These are phyloP conservation scores for Harpagifer antarcticus DNA, from an alignment of 2,797 vertebrate species.

Conservation along the genomic window DNA sequence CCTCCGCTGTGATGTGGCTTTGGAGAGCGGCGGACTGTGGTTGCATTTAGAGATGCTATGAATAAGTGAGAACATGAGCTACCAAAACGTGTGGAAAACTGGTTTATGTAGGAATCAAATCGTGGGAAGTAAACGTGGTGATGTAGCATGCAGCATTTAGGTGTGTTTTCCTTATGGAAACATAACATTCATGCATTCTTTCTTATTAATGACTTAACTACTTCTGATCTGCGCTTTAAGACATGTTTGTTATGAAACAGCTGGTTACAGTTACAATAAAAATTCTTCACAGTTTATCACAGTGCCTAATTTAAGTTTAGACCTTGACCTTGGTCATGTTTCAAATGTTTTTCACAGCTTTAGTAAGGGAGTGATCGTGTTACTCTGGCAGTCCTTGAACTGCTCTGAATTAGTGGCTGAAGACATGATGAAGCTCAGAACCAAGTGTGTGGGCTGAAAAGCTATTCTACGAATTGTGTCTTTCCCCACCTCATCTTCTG, in stretches of 20 bases:
- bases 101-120: conserved; percentile 44
- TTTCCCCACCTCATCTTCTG: conserved; percentile 77
- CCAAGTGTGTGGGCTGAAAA: conserved; percentile 78
- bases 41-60: conserved; percentile 62
- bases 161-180: conserved; percentile 10
- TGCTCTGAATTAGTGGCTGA: conserved; percentile 73
- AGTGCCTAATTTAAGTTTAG: conserved; percentile 65
- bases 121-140: conserved; percentile 6
- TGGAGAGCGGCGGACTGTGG: conserved; percentile 55
- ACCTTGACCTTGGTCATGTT: conserved; percentile 74
- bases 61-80: conserved; percentile 67
- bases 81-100: conserved; percentile 56
- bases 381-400: conserved; percentile 75
- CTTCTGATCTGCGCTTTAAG: conserved; percentile 14
- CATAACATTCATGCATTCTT: conserved; percentile 7
- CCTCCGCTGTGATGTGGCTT: conserved; percentile 72
- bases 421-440: conserved; percentile 73
- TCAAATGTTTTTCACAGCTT: conserved; percentile 75
- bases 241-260: conserved; percentile 46
- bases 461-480: conserved; percentile 73
- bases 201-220: conserved; percentile 12
- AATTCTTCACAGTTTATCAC: conserved; percentile 55
- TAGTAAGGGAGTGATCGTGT: conserved; percentile 71
- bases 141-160: conserved; percentile 12
- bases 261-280: conserved; percentile 57